phyloP scores from a whole-genome alignment of 2,888 invertebrate species.

The Laspeyria flexula region DNA sequence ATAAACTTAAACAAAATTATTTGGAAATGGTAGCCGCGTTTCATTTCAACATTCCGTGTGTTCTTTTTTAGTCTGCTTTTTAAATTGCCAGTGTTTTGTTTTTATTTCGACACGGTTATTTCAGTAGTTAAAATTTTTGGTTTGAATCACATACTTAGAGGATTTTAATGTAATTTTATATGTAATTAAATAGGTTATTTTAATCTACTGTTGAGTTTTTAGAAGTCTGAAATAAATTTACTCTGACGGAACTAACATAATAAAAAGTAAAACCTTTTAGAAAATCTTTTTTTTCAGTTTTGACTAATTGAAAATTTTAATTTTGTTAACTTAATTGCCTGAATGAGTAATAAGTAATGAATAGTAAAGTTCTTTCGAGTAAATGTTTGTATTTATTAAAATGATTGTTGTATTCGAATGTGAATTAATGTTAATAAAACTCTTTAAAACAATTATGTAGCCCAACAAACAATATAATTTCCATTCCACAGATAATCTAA shows the following conservation, averaged over 20 bases:
- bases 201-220: too few species aligned
- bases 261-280: too few species aligned
- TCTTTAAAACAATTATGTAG: background rate
- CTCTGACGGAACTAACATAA: too few species aligned
- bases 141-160: too few species aligned
- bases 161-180: too few species aligned
- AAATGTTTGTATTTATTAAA: background rate
- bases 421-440: background rate
- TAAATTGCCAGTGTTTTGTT: constrained; percentile 76
- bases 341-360: too few species aligned
- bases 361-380: too few species aligned
- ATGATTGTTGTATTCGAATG: background rate
- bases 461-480: background rate
- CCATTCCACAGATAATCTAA: constrained; percentile 31
- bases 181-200: too few species aligned
- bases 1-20: constrained; percentile 60
- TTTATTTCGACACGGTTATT: constrained; percentile 61
- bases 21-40: constrained; percentile 75
- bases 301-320: too few species aligned
- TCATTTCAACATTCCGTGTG: constrained; percentile 78
- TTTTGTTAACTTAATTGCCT: too few species aligned
- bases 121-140: constrained; percentile 34
- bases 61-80: constrained; percentile 77
- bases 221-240: too few species aligned
- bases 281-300: too few species aligned